Evolutionary conservation across 2,797 vertebrate genomes (phyloP), one percentile per base, ranked within the genome.

Genomic region (Acrossocheilus wenchowensis): DNA sequence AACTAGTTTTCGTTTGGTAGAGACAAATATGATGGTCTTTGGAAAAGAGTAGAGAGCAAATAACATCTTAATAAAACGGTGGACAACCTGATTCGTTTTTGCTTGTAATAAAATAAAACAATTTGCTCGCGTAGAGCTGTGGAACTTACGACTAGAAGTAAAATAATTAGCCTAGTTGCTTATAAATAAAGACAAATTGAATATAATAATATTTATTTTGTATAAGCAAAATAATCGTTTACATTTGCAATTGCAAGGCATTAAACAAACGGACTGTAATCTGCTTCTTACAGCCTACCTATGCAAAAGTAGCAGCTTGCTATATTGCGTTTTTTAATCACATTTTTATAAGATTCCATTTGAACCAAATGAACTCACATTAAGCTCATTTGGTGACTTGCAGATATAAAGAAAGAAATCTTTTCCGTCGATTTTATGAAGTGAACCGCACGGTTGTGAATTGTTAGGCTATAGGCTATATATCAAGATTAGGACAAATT

Each of bases 371-470:
- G 8, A 60, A 64, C 39, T 19, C 26, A 3, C 26, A 34, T 81
- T 50, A 48, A 26, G 45, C 21, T 78, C 19, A 48, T 41, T 30
- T 64, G 9, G 57, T 30, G 15, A 11, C 78, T 78, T 60, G 17
- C 39, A 30, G 45, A 41, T 30, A 26, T 91, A 89, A 90, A 92
- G 88, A 90, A 91, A 89, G 86, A 57, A 80, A 90, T 84, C 72
- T 88, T 87, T 88, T n/a, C 66, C 80, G 72, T 87, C 90, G 89
- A 73, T 88, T 89, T 87, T 86, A 90, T 34, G 88, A 92, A 89
- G 88, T 92, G 91, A 68, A 90, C 86, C 85, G 60, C 30, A 7
- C 41, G 45, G 21, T 21, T 41, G 17, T n/a, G 4, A 77, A 5
- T 43, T 66, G 14, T 50, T 15, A 50, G 26, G 14, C 3, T 8